A percentile compares a stretch with the other conserved stretches of the same genome.
Conservation (phyloP, 2,888 invertebrate genomes). For the Julus scanicus region DNA sequence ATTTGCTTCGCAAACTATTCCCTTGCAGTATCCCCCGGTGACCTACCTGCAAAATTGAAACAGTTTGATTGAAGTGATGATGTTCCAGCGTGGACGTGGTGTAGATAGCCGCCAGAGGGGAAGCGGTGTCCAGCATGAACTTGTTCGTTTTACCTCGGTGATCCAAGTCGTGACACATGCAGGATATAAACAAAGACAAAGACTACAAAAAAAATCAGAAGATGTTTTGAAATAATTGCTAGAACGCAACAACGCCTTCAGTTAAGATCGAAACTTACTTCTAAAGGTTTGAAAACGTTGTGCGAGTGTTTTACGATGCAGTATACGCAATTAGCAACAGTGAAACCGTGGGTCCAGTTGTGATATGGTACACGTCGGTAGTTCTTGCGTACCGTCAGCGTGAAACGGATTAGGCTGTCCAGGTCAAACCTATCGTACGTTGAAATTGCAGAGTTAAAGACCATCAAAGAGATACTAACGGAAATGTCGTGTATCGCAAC, state of each 20-base stretch:
- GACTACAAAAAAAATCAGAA: constrained; percentile 69
- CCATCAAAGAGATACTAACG: background rate
- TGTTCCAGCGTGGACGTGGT: constrained; percentile 88
- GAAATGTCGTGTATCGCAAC: background rate
- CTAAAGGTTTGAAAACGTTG: constrained; percentile 54
- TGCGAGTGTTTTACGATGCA: constrained; percentile 75
- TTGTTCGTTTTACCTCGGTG: constrained; percentile 88
- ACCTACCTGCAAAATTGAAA: constrained; percentile 78
- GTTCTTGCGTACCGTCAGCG: constrained; percentile 84
- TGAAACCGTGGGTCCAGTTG: constrained; percentile 89
- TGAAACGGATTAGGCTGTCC: constrained; percentile 77
- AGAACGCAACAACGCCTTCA: background rate
- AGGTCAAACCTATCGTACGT: constrained; percentile 72
- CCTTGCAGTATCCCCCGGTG: background rate
- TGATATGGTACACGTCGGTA: constrained; percentile 86
- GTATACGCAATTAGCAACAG: constrained; percentile 86
- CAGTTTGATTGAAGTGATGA: constrained; percentile 89
- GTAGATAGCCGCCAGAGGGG: constrained; percentile 85
- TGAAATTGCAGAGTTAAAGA: background rate
- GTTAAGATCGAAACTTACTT: constrained; percentile 38
- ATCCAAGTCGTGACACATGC: constrained; percentile 86
- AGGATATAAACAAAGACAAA: constrained; percentile 80
- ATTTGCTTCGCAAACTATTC: no score
- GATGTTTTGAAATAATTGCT: background rate
- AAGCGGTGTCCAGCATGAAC: constrained; percentile 84